Percentiles rank a stretch among this genome's conserved stretches.
Conservation (phyloP, 2,888 invertebrate species). For the Xestia ashworthii region DNA sequence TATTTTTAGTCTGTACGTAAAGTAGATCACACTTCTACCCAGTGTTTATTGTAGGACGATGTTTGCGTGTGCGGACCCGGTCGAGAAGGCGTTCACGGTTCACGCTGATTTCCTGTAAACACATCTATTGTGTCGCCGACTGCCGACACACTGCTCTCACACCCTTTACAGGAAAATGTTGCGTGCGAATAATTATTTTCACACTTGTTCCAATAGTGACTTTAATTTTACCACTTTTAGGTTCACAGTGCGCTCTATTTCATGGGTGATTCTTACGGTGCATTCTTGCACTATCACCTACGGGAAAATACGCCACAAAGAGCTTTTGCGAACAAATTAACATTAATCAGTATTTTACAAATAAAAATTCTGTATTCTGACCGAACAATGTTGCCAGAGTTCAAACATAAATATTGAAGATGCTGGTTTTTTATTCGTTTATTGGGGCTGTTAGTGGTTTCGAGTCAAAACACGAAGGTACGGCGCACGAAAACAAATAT, state of each 20-base stretch:
- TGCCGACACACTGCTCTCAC: constrained; percentile 76
- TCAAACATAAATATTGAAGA: background rate
- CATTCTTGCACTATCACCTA: background rate
- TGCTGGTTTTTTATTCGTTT: background rate
- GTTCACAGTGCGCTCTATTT: background rate
- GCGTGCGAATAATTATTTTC: constrained; percentile 72
- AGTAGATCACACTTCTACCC: constrained; percentile 19
- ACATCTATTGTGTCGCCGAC: constrained; percentile 81
- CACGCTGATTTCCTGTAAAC: constrained; percentile 84
- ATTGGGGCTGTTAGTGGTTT: background rate
- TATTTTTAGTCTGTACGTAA: constrained; percentile 18
- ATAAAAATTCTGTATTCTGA: background rate
- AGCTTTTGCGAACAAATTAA: no score
- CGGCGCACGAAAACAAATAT: no score
- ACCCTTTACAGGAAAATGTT: constrained; percentile 74
- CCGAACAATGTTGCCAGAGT: background rate
- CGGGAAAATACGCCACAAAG: background rate
- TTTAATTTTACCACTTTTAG: background rate
- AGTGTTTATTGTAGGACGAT: constrained; percentile 70
- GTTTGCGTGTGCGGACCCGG: constrained; percentile 70
- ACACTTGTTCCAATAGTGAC: background rate
- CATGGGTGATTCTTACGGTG: background rate
- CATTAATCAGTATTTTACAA: background rate
- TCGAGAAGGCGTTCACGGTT: constrained; percentile 73
- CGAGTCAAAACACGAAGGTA: background rate